Conservation (phyloP, 2,113 vertebrate genomes). For the Muntiacus reevesi region DNA sequence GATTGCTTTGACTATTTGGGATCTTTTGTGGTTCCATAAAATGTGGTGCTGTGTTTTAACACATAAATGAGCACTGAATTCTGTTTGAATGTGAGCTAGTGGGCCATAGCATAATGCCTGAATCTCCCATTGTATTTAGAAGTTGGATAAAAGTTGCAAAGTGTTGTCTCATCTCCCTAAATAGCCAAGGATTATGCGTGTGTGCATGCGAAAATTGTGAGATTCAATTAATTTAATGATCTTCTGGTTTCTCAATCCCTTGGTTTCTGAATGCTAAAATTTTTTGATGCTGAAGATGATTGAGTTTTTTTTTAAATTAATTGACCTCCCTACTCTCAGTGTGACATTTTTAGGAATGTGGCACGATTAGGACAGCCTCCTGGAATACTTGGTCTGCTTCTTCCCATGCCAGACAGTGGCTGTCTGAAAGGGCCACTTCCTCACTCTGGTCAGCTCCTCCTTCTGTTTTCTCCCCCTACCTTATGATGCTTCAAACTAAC, state of each 20-base stretch:
- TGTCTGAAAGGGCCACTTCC: slow-evolving; percentile 5
- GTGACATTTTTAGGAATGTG: background rate
- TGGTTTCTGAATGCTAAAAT: background rate
- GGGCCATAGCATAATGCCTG: background rate
- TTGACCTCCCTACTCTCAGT: background rate
- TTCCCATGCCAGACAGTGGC: background rate
- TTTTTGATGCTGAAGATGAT: slow-evolving; percentile 19
- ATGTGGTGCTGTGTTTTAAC: background rate
- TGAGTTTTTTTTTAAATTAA: background rate
- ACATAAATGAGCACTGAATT: background rate
- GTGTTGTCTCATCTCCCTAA: background rate
- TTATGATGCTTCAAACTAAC: background rate
- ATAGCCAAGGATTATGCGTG: background rate
- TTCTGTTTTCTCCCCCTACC: background rate
- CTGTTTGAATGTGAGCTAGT: background rate
- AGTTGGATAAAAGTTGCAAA: background rate
- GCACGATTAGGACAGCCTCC: background rate
- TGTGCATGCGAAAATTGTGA: background rate
- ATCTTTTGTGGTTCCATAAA: background rate
- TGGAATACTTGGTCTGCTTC: background rate
- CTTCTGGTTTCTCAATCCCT: background rate
- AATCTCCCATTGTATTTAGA: background rate
- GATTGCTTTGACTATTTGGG: background rate
- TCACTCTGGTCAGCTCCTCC: background rate
- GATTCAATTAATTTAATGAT: slow-evolving; percentile 16